Conservation (phyloP, 2,888 invertebrate species). For the Anagyrus pseudococci region DNA sequence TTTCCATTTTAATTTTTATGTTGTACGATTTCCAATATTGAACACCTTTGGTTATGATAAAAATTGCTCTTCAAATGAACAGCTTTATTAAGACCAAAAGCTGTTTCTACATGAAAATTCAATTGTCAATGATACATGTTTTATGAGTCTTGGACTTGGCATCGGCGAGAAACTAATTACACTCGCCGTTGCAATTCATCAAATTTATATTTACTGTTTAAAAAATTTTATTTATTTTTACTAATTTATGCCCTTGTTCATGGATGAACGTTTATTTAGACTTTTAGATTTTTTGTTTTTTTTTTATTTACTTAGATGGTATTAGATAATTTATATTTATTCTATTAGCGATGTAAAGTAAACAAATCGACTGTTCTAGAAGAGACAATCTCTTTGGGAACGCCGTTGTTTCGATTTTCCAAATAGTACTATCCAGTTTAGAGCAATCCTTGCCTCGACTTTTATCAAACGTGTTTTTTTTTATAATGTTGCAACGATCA, state of each 20-base stretch:
- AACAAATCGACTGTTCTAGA: constrained; percentile 4
- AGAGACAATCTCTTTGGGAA: constrained; percentile 13
- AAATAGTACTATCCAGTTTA: constrained; percentile 22
- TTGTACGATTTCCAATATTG: constrained; percentile 18
- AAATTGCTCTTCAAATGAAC: no score
- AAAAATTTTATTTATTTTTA: constrained; percentile 2
- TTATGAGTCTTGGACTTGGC: constrained; percentile 5
- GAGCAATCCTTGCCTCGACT: constrained; percentile 16
- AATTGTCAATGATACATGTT: constrained; percentile 16
- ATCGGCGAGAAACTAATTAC: constrained; percentile 7
- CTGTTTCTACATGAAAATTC: constrained; percentile 12
- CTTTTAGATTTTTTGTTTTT: constrained; percentile 14
- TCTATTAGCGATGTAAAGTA: not conserved
- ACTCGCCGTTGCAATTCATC: constrained; percentile 17
- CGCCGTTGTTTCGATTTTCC: constrained; percentile 10
- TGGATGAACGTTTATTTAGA: constrained; percentile 23
- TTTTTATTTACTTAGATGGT: constrained; percentile 10
- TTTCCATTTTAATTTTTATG: constrained; percentile 20
- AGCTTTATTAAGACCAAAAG: constrained; percentile 10
- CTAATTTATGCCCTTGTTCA: no score
- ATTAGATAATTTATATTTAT: constrained; percentile 11
- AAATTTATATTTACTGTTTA: constrained; percentile 15
- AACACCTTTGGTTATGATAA: constrained; percentile 11
- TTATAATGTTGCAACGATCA: constrained; percentile 14
- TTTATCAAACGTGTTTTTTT: constrained; percentile 5